A percentile compares a stretch with the other conserved stretches of the same genome.
Evolutionary conservation across 2,888 invertebrate species (phyloP).

Genomic region (Apodemia duryi): DNA sequence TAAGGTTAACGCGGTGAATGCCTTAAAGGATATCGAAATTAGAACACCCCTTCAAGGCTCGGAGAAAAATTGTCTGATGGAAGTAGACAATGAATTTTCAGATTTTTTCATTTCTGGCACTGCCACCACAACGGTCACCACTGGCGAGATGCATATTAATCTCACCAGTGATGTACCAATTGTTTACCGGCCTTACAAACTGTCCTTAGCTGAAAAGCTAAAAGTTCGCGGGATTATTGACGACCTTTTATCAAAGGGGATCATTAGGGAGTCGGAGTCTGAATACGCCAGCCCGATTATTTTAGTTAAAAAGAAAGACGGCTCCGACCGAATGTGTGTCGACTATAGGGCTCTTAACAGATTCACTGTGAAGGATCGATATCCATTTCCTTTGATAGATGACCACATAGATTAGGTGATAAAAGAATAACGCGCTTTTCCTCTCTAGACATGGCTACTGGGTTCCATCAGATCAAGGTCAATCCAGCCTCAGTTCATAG

Average conservation of each 20-base stretch:
- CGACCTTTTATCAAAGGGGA: constrained; percentile 4
- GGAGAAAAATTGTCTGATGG: background rate
- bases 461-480: constrained; percentile 24
- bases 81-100: background rate
- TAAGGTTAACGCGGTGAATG: background rate
- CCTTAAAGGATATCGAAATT: background rate
- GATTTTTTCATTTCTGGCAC: constrained; percentile 7
- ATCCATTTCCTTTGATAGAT: constrained; percentile 24
- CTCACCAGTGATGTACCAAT: background rate
- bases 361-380: constrained; percentile 24
- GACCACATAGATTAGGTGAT: constrained; percentile 23
- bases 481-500: constrained; percentile 21
- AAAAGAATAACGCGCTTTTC: constrained; percentile 19
- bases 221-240: constrained; percentile 3
- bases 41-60: background rate
- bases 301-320: constrained; percentile 19
- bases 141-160: constrained; percentile 13
- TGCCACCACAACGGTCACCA: constrained; percentile 9
- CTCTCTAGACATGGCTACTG: constrained; percentile 27
- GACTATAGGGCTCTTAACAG: constrained; percentile 23
- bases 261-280: constrained; percentile 9
- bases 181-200: constrained; percentile 14
- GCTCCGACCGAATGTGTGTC: constrained; percentile 24
- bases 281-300: constrained; percentile 15
- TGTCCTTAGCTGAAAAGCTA: background rate